Evolutionary conservation across 2,888 invertebrate genomes (phyloP), one percentile per base, ranked within the genome.

Genomic region (Diarsia brunnea): DNA sequence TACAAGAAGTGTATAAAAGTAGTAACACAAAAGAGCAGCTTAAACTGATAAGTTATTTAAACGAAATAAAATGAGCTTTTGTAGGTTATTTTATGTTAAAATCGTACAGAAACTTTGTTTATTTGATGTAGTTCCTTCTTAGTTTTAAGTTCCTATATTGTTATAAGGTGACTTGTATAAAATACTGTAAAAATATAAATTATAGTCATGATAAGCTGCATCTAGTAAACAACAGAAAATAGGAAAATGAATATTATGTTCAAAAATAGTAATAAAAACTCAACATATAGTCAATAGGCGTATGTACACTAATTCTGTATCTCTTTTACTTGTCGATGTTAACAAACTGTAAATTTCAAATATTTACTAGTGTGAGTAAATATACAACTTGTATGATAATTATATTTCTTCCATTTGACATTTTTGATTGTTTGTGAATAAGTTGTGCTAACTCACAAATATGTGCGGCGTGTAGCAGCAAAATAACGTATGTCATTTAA

Each of bases 81-180:
- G 77, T 86, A 73, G 58, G 69, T 84, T 68, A 45, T 73, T 75
- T 80, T 81, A 84, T 80, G 72, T 81, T 76, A 75, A 85, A 82
- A 76, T 76, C 77, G 27, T 67, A 47, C 78, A 75, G 77, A 85
- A 85, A 77, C 78, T 73, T 47, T 16, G 73, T 77, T 77, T 61
- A 64, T 69, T 73, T 78, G 21, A 64, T 45, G 47, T 82, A 71
- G 58, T 67, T 75, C 73, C 75, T 78, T 84, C 67, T 60, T 81
- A 78, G 27, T 82, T 8, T 65, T 85, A 82, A 82, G 86, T 43
- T 49, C 7, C 49, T 43, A 12, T 53, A 10, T 69, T 83, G 79
- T 73, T 69, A 69, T 82, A 69, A 64, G 31, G 61, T 79, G 45
- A 43, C 24, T 53, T 19, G 47, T 79, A 53, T 47, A 55, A 47